Conservation (phyloP, 2,888 invertebrate species). For the Conistra vaccinii region DNA sequence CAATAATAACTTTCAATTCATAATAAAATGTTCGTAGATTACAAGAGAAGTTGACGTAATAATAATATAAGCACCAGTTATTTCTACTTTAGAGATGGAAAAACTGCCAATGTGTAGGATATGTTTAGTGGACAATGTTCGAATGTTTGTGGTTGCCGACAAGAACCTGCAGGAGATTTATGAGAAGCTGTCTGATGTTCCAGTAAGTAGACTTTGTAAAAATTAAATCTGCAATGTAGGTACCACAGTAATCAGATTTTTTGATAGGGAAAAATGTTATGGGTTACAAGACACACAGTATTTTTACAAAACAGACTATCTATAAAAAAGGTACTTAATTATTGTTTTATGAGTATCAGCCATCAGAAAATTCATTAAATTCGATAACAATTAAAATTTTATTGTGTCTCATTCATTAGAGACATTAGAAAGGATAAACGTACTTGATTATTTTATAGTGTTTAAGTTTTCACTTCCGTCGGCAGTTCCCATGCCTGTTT, state of each 20-base stretch:
- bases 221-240: neutral
- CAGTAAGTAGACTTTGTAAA: slow-evolving; percentile 16
- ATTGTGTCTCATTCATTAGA: no score
- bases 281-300: no score
- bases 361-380: no score
- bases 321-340: no score
- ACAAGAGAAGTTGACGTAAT: neutral
- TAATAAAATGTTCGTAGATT: neutral
- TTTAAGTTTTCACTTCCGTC: no score
- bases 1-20: neutral
- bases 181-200: slow-evolving; percentile 37
- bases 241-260: neutral
- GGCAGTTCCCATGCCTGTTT: no score
- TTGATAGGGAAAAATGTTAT: no score
- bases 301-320: no score
- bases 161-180: slow-evolving; percentile 6
- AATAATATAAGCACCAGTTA: neutral
- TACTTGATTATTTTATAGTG: no score
- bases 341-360: no score
- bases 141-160: neutral
- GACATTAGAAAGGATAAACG: no score
- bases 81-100: neutral
- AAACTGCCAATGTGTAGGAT: slow-evolving; percentile 33
- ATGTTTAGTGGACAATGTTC: slow-evolving; percentile 24
- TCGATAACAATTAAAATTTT: no score